Conservation (phyloP, 1,140 invertebrate species). For the Popillia japonica region DNA sequence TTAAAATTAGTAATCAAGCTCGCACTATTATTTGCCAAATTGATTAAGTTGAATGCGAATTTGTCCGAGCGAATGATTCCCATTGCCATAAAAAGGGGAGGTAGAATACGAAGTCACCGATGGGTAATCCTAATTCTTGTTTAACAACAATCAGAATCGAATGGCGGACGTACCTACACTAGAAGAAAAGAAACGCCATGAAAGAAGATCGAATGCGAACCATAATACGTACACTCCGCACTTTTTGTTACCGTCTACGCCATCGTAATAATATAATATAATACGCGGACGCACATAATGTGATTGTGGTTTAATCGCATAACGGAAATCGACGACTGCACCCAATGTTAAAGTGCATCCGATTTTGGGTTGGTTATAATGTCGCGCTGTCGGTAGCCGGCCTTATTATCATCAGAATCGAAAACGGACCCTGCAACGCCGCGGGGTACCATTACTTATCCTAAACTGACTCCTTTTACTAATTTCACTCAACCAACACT, state of each 20-base stretch:
- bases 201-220: neutral
- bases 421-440: slow-evolving; percentile 45
- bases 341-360: slow-evolving; percentile 56
- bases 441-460: slow-evolving; percentile 59
- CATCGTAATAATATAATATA: neutral
- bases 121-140: slow-evolving; percentile 53
- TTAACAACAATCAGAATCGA: slow-evolving; percentile 53
- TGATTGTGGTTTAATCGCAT: slow-evolving; percentile 60
- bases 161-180: neutral
- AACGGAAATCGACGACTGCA: slow-evolving; percentile 58
- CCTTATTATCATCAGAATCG: slow-evolving; percentile 50
- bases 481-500: slow-evolving; percentile 55
- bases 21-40: slow-evolving; percentile 10
- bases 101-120: slow-evolving; percentile 13
- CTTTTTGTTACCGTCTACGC: neutral
- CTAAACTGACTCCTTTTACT: slow-evolving; percentile 59
- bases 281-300: slow-evolving; percentile 54
- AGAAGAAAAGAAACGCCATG: neutral
- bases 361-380: slow-evolving; percentile 42
- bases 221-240: neutral
- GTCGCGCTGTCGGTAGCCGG: slow-evolving; percentile 45
- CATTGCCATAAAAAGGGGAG: neutral
- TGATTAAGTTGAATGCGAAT: slow-evolving; percentile 24
- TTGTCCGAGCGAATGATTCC: neutral
- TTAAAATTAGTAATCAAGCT: neutral